Base-by-base conservation (phyloP, 1,140 invertebrate species). In the Trichoplusia ni region DNA sequence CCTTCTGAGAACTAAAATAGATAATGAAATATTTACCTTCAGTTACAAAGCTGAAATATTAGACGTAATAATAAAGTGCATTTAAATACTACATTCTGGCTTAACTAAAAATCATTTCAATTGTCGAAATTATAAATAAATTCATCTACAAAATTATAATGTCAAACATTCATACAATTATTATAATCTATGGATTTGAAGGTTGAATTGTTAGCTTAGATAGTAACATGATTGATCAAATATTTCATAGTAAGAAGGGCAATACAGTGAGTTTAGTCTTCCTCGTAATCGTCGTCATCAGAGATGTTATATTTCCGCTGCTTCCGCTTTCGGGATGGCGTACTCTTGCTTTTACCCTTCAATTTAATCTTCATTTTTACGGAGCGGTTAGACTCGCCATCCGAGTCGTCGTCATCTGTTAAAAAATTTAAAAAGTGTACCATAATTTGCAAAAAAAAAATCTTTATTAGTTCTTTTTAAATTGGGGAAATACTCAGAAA, bases 341-440 rank as follows among this genome's bases (percentile, higher is more conserved):
- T 89, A 46, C 74, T 79, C 58, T 91, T 91, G 40, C 73, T 81
- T 64, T 90, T 90, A 8, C 79, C 79, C 60, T 89, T 90, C 51
- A 91, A 65, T 75, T 91, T 91, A 18, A 91, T 90, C 73, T 91
- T 91, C 90, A 91, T 91, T 70, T 91, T 91, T 5, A 91, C 81
- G 0, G 90, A 91, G 19, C 90, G 79, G 63, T 87, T 91, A 11
- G 90, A 91, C 44, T 91, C 90, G 0, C 83, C 88, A 62, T 86
- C 90, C 4, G 90, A 90, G 54, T 91, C 90, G 19, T 91, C 87
- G 11, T 91, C 90, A 51, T 88, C 90, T 82, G 74, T 64, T 69
- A 44, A n/a, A n/a, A 27, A 5, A 25, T 13, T 11, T 29, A 14
- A n/a, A n/a, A n/a, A n/a, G n/a, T n/a, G n/a, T n/a, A n/a, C n/a